phyloP scores from a whole-genome alignment of 53 echinoderm and acorn worm genomes.

The Patiria pectinifera region DNA sequence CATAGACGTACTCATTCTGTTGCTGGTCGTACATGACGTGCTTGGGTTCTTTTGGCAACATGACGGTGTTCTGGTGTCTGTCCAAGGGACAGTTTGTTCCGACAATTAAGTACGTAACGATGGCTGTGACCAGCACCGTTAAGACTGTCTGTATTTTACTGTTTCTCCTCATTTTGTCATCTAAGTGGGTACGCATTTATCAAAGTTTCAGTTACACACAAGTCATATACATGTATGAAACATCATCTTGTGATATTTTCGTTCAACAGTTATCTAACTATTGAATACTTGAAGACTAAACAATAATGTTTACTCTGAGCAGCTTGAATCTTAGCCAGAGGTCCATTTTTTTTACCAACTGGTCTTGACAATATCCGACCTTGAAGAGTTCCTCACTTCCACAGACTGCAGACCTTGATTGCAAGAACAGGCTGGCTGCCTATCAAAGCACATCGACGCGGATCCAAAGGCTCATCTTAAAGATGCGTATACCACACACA shows the following conservation, averaged over 20 bases:
- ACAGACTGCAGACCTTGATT: no score
- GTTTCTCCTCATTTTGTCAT: constrained; percentile 32
- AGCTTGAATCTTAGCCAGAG: no score
- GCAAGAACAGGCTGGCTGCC: no score
- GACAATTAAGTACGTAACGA: constrained; percentile 79
- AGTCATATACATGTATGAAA: not conserved
- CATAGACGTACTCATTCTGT: constrained; percentile 83
- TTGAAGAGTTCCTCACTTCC: no score
- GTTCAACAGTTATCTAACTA: no score
- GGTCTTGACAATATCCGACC: no score
- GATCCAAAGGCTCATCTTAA: not conserved
- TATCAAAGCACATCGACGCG: not conserved
- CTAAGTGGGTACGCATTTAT: not conserved
- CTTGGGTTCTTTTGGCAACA: constrained; percentile 80
- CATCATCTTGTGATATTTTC: no score
- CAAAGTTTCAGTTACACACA: not conserved
- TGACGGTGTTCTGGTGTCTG: constrained; percentile 53
- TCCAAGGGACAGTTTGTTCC: constrained; percentile 77
- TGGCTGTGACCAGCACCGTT: constrained; percentile 84
- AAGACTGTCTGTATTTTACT: constrained; percentile 75
- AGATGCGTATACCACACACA: not conserved
- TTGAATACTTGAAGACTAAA: no score
- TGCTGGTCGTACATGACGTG: constrained; percentile 77
- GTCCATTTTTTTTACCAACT: no score
- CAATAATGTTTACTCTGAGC: no score